These are phyloP conservation scores for Atherinomorus stipes DNA, from an alignment of 2,113 vertebrate genomes.

Conservation along the genomic window DNA sequence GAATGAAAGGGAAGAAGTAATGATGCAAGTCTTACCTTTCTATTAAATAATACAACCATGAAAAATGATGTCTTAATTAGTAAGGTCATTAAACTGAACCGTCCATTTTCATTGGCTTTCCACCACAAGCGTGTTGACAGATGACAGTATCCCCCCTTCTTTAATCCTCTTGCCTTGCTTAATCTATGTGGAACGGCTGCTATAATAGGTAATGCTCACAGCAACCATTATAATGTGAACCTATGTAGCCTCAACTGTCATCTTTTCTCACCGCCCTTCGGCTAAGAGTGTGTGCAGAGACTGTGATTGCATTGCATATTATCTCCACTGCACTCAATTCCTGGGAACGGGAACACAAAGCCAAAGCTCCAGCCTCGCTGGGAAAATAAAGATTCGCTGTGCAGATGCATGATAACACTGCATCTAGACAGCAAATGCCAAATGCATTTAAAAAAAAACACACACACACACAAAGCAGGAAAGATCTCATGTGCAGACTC, in stretches of 20 bases:
- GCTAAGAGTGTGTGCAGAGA: slow-evolving; percentile 20
- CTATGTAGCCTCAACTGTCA: slow-evolving; percentile 21
- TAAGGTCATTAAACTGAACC: neutral
- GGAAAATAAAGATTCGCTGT: slow-evolving; percentile 33
- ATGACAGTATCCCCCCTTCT: slow-evolving; percentile 3
- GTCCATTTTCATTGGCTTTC: slow-evolving; percentile 2
- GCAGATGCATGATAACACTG: slow-evolving; percentile 42
- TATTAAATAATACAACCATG: neutral
- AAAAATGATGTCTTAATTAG: slow-evolving; percentile 4
- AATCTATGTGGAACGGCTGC: slow-evolving; percentile 11
- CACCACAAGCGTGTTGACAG: neutral
- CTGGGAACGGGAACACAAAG: slow-evolving; percentile 40
- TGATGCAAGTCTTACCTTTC: neutral
- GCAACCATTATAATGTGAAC: slow-evolving; percentile 30
- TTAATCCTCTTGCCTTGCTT: neutral
- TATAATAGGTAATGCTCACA: slow-evolving; percentile 20
- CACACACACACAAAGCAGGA: slow-evolving; percentile 6
- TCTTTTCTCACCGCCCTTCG: slow-evolving; percentile 37
- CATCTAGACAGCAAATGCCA: slow-evolving; percentile 24
- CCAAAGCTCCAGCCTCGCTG: slow-evolving; percentile 32
- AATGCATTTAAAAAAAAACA: slow-evolving; percentile 19
- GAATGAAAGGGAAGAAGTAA: neutral
- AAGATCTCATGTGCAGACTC: slow-evolving; percentile 18
- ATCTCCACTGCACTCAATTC: slow-evolving; percentile 35
- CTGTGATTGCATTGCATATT: slow-evolving; percentile 29